Base-by-base conservation (phyloP, 2,888 invertebrate species). In the Erannis defoliaria region DNA sequence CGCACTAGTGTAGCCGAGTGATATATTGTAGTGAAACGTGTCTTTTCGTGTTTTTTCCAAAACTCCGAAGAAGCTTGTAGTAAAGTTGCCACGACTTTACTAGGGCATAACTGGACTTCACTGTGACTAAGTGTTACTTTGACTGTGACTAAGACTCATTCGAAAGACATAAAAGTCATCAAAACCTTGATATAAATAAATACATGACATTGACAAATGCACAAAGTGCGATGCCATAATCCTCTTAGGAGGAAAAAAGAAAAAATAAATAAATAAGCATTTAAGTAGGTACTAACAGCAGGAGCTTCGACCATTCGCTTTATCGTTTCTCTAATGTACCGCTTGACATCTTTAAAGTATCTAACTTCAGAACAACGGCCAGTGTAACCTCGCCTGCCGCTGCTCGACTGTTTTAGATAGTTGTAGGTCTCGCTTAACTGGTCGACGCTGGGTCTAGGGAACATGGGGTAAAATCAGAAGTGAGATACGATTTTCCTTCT, bases 261-360 rank as follows among this genome's bases (percentile, higher is more conserved):
- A 10, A 5, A 23, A 23, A 5, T 23, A 23, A 10, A 31, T 31
- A 10, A 31, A 2, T 8, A 10, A 35, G 14, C 5, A 35, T 35
- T n/a, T n/a, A 33, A 12, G 21, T 23, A 21, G 9, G 70, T 33
- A 70, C 75, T 75, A 21, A 80, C 77, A 49, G 66, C 33, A 0
- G 76, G 65, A 0, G 42, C 49, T 3, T 73, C 72, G 0, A 68
- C 77, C 0, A 84, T 72, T 58, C 79, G 71, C 1, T 64, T 65
- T 1, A 86, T 38, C 0, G 79, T 77, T 6, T 78, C 75, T 16
- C 72, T 67, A 4, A 86, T 68, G 45, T 74, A 77, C 18, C 68
- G 73, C 0, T 75, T 78, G 5, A 84, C 64, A 2, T 81, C 81
- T 0, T 68, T 74, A 9, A 85, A 37, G 18, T 79, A 78, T 12